A percentile compares a stretch with the other conserved stretches of the same genome.
Conservation (phyloP, 2,888 invertebrate genomes). For the Nemurella pictetii region DNA sequence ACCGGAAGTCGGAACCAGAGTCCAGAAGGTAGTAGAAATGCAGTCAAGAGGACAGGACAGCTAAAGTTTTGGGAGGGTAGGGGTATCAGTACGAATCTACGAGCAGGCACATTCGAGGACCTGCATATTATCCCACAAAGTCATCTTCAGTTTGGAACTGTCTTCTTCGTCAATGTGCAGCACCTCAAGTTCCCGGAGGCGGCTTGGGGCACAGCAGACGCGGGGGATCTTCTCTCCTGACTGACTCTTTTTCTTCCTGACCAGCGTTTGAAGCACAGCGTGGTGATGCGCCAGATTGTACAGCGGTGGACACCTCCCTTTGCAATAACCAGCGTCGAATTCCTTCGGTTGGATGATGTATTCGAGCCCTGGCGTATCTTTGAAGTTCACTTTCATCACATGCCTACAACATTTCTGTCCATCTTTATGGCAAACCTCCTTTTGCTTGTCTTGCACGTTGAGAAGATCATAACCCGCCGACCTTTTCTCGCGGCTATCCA, state of each 20-base stretch:
- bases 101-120: constrained; percentile 74
- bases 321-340: constrained; percentile 72
- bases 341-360: constrained; percentile 69
- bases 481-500: constrained; percentile 45
- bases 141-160: constrained; percentile 63
- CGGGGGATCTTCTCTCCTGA: constrained; percentile 52
- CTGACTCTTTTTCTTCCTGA: constrained; percentile 62
- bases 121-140: constrained; percentile 71
- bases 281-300: constrained; percentile 72
- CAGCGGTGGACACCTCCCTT: constrained; percentile 67
- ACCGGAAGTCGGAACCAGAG: too few species aligned
- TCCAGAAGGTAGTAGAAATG: too few species aligned
- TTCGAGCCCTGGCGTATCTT: constrained; percentile 65
- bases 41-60: background rate
- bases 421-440: constrained; percentile 30
- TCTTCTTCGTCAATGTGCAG: constrained; percentile 67
- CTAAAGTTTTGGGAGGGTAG: background rate
- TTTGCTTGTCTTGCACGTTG: constrained; percentile 41
- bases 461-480: constrained; percentile 45
- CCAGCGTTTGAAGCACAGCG: constrained; percentile 68
- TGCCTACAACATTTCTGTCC: constrained; percentile 63
- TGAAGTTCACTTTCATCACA: constrained; percentile 66
- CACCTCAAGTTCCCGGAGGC: constrained; percentile 65
- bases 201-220: constrained; percentile 71
- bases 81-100: constrained; percentile 47